These are phyloP conservation scores for Anseranas semipalmata DNA, from an alignment of 2,113 vertebrate genomes.

Conservation along the genomic window DNA sequence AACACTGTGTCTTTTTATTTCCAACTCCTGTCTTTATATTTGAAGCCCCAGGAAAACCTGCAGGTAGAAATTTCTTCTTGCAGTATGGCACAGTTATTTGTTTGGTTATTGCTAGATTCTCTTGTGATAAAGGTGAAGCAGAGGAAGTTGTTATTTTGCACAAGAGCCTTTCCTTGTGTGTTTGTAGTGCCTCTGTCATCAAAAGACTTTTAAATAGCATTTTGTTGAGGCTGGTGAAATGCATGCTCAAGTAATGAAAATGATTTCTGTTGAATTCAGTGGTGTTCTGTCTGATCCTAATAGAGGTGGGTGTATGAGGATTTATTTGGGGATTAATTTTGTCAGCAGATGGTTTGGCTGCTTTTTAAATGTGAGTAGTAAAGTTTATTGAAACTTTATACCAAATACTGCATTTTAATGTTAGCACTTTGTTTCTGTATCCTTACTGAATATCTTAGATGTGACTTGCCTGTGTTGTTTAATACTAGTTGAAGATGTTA, in stretches of 20 bases:
- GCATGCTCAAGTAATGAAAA: not conserved
- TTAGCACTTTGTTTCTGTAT: not conserved
- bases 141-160: not conserved
- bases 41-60: not conserved
- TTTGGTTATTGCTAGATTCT: not conserved
- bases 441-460: not conserved
- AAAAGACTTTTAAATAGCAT: not conserved
- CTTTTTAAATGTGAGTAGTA: not conserved
- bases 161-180: not conserved
- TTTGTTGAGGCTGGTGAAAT: not conserved
- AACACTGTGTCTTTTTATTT: not conserved
- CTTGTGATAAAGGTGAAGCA: not conserved
- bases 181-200: not conserved
- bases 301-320: not conserved
- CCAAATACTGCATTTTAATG: not conserved
- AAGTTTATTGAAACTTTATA: not conserved
- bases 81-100: not conserved
- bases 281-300: not conserved
- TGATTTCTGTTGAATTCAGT: not conserved
- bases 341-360: not conserved
- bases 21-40: not conserved
- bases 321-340: not conserved
- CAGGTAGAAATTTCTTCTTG: not conserved
- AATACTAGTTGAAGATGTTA: not conserved
- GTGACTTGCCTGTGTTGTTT: not conserved